Evolutionary conservation across 2,113 vertebrate genomes (phyloP).

Genomic region (Steatornis caripensis): DNA sequence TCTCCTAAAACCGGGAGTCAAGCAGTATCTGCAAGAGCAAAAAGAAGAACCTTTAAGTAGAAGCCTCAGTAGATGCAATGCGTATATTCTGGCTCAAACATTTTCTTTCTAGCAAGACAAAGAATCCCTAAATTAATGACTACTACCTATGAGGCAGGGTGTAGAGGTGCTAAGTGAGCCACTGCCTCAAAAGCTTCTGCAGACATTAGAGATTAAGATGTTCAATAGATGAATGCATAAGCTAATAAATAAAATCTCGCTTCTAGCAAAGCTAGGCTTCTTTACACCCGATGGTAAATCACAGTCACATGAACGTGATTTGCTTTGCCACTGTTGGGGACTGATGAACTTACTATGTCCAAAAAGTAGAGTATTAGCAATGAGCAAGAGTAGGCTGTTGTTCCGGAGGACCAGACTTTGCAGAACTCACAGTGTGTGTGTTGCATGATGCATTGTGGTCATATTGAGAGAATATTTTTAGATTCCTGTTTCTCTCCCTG

Average conservation of each 20-base stretch:
- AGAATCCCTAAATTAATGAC: background rate
- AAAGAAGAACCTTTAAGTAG: background rate
- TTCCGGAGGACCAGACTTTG: background rate
- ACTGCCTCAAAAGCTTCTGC: background rate
- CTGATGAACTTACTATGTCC: background rate
- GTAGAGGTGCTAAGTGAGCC: background rate
- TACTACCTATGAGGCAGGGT: background rate
- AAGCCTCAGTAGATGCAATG: background rate
- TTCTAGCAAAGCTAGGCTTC: background rate
- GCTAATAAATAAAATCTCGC: background rate
- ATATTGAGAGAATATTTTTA: background rate
- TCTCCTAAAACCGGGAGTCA: background rate
- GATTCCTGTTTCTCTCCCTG: background rate
- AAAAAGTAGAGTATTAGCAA: background rate
- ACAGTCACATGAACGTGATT: background rate
- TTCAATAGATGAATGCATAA: background rate
- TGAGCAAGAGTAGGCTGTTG: background rate
- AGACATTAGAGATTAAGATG: background rate
- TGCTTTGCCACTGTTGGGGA: background rate
- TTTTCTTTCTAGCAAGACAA: background rate
- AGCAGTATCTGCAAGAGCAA: background rate
- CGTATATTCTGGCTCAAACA: background rate
- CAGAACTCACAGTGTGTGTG: fast-evolving
- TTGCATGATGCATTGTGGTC: background rate
- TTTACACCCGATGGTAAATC: background rate